These are phyloP conservation scores for Uria aalge DNA, from an alignment of 2,113 vertebrate genomes.

Conservation along the genomic window DNA sequence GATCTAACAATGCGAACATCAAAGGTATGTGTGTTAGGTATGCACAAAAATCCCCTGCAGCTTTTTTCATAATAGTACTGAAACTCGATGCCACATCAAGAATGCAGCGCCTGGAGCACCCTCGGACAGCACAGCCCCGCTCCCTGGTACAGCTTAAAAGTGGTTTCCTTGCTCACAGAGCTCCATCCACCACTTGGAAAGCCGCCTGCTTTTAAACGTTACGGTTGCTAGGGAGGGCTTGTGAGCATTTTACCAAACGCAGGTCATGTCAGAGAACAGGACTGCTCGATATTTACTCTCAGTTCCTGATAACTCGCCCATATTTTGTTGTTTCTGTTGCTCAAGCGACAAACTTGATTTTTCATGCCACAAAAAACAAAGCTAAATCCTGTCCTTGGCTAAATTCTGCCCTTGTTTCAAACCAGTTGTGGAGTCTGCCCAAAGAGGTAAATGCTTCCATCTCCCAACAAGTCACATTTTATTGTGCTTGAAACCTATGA, in stretches of 20 bases:
- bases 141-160: background rate
- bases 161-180: constrained; percentile 13
- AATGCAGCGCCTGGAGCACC: constrained; percentile 58
- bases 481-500: background rate
- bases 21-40: constrained; percentile 60
- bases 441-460: background rate
- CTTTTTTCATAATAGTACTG: constrained; percentile 58
- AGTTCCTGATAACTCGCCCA: background rate
- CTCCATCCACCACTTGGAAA: constrained; percentile 8
- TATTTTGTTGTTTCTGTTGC: background rate
- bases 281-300: background rate
- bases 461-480: background rate
- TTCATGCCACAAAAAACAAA: background rate
- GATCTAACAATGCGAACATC: constrained; percentile 38
- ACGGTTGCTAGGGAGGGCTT: background rate
- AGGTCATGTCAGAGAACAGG: background rate
- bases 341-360: background rate
- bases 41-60: constrained; percentile 56
- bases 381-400: background rate
- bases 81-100: constrained; percentile 65
- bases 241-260: background rate
- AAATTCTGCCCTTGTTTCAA: background rate
- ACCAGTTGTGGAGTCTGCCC: background rate
- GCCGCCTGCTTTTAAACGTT: background rate
- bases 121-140: background rate